Base-by-base conservation (phyloP, 2,113 vertebrate species). In the Hymenochirus boettgeri region DNA sequence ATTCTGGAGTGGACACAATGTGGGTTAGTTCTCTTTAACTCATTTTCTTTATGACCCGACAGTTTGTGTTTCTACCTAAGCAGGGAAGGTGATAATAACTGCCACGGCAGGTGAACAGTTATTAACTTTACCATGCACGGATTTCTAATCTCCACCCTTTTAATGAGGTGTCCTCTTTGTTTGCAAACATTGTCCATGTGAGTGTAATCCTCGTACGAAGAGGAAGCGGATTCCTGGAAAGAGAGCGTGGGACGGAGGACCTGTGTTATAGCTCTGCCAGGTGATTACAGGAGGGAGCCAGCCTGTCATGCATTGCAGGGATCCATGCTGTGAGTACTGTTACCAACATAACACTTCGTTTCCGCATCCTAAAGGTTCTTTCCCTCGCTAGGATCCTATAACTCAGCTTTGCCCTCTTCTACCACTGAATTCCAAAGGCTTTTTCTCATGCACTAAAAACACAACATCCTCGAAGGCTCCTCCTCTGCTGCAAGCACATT, bases 141-240 rank as follows among this genome's bases (percentile, higher is more conserved):
- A 5, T 35, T 22, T 47, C 51, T 23, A 51, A 13, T 31, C 24
- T 11, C 22, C 51, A 27, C 19, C 5, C 3, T 7, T 5, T 48
- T 19, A 22, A 8, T 22, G 19, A 33, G 53, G 64, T 54, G 45
- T 24, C 31, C 47, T 56, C 24, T 31, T 33, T 33, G 8, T 22
- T 45, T 37, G 46, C 23, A 9, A 53, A 5, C 35, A 45, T 11
- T 48, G 10, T 19, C 46, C 18, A 7, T 42, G 46, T 22, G 22
- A 18, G 21, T 19, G 24, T 24, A 10, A 57, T 60, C 47, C 8
- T 47, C 60, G 59, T 69, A 69, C 59, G 47, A 45, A 59, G 65
- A 69, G 57, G 47, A 52, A 29, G 45, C 46, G 25, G 29, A 31
- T 27, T 42, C 46, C 58, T 58, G 55, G 46, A 58, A 39, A 42